Conservation (phyloP, 2,888 invertebrate genomes). For the Asteroscopus sphinx region DNA sequence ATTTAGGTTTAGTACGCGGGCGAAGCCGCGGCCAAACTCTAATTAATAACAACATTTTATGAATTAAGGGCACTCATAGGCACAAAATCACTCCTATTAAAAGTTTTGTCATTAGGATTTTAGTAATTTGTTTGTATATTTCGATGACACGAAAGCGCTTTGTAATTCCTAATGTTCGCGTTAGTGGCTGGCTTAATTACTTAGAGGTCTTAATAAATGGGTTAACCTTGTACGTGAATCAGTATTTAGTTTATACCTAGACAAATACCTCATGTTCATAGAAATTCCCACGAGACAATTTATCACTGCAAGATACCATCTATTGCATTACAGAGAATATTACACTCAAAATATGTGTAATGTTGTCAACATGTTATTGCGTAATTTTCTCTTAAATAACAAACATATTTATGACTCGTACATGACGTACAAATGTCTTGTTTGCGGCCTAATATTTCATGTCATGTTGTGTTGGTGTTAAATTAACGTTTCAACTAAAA, state of each 20-base stretch:
- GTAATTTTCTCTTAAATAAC: slow-evolving; percentile 15
- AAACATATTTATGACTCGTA: slow-evolving; percentile 7
- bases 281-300: slow-evolving; percentile 13
- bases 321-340: slow-evolving; percentile 9
- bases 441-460: slow-evolving; percentile 5
- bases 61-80: too few species aligned
- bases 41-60: too few species aligned
- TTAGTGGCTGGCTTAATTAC: slow-evolving; percentile 37
- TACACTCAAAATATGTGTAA: background rate
- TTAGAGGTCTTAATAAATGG: slow-evolving; percentile 30
- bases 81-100: too few species aligned
- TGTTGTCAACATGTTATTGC: slow-evolving; percentile 7
- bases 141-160: slow-evolving; percentile 16
- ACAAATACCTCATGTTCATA: slow-evolving; percentile 3
- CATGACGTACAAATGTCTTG: slow-evolving; percentile 8
- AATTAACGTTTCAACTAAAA: slow-evolving; percentile 26
- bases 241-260: background rate
- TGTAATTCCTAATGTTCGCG: slow-evolving; percentile 23
- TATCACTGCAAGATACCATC: slow-evolving; percentile 14
- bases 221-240: slow-evolving; percentile 14
- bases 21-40: too few species aligned
- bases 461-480: slow-evolving; percentile 25
- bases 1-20: too few species aligned
- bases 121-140: slow-evolving; percentile 9
- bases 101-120: slow-evolving; percentile 9